phyloP scores from a whole-genome alignment of 92 coral and sea anemone genomes.

The Zoanthus sociatus region DNA sequence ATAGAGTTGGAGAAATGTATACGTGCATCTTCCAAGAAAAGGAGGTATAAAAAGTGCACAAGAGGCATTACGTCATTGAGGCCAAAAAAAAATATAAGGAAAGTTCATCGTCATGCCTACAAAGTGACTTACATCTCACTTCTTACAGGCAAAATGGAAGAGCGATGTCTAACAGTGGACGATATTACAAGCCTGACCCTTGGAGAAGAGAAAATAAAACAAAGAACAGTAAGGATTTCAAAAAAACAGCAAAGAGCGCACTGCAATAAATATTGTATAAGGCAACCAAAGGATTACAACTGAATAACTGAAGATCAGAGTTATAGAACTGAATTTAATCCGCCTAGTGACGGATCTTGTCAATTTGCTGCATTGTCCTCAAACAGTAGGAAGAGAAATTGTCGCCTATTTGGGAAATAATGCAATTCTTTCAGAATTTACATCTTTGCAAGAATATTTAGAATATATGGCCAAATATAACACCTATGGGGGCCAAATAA shows the following conservation, averaged over 20 bases:
- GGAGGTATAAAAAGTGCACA: constrained; percentile 20
- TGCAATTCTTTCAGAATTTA: constrained; percentile 37
- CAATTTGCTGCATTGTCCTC: constrained; percentile 65
- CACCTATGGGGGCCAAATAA: constrained; percentile 62
- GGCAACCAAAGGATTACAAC: constrained; percentile 38
- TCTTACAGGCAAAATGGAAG: background rate
- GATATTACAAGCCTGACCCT: constrained; percentile 67
- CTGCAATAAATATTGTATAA: constrained; percentile 24
- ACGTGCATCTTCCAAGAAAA: constrained; percentile 46
- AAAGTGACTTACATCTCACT: no score
- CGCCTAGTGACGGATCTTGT: constrained; percentile 64
- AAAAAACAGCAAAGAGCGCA: constrained; percentile 26
- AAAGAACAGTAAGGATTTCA: constrained; percentile 28
- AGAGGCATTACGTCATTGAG: constrained; percentile 51
- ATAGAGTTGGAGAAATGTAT: constrained; percentile 54
- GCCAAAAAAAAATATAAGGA: background rate
- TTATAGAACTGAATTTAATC: constrained; percentile 40
- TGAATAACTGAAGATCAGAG: constrained; percentile 58
- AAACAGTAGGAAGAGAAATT: constrained; percentile 59
- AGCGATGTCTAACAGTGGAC: constrained; percentile 49
- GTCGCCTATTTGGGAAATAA: background rate
- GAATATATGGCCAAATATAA: constrained; percentile 43
- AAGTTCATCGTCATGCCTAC: no score
- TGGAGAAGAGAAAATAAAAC: constrained; percentile 52
- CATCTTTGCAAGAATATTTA: constrained; percentile 58